Evolutionary conservation across 2,888 invertebrate species (phyloP).

Genomic region (Meganola albula): DNA sequence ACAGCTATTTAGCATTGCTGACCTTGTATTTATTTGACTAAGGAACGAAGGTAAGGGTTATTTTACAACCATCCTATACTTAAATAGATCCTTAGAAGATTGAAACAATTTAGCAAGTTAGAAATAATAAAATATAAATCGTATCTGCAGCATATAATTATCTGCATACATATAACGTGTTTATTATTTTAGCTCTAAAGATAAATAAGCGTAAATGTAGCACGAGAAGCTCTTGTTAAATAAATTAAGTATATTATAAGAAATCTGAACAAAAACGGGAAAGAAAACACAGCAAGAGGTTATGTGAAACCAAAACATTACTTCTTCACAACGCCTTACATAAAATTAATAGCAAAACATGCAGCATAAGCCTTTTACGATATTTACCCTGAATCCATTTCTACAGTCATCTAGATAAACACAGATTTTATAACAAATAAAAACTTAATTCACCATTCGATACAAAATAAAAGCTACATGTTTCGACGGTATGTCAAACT

Average conservation of each 20-base stretch:
- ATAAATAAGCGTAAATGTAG: too few species aligned
- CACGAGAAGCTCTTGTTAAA: too few species aligned
- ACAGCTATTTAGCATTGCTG: constrained; percentile 11
- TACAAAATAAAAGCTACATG: constrained; percentile 74
- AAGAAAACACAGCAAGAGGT: constrained; percentile 50
- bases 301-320: constrained; percentile 62
- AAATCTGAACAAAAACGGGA: constrained; percentile 23
- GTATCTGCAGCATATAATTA: too few species aligned
- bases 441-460: constrained; percentile 56
- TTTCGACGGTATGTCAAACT: constrained; percentile 73
- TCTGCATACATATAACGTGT: too few species aligned
- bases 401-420: constrained; percentile 48
- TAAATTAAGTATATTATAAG: too few species aligned
- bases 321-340: constrained; percentile 30
- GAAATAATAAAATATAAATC: too few species aligned
- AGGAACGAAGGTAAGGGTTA: constrained; percentile 15
- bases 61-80: too few species aligned
- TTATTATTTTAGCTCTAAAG: too few species aligned
- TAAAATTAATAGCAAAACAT: constrained; percentile 32
- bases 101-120: too few species aligned
- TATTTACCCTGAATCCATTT: constrained; percentile 72
- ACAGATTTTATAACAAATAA: constrained; percentile 42
- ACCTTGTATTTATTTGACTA: constrained; percentile 24
- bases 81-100: too few species aligned
- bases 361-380: constrained; percentile 32